Conservation (phyloP, 1,140 invertebrate genomes). For the Oryctes rhinoceros region DNA sequence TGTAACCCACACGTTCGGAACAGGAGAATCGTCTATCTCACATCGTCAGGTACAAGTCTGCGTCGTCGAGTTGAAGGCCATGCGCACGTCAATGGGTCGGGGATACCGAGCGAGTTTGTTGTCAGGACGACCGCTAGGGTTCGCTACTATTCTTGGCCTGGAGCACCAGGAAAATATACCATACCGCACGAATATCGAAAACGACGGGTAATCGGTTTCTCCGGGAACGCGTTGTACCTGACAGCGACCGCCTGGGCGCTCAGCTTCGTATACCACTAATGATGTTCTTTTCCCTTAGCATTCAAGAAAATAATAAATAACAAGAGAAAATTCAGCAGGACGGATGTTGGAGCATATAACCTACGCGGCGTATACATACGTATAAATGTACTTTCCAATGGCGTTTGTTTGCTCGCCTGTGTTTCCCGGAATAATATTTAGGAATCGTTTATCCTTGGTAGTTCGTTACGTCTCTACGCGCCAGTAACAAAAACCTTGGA, state of each 20-base stretch:
- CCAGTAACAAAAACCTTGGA: background rate
- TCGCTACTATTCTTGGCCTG: conserved; percentile 31
- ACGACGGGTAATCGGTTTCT: conserved; percentile 24
- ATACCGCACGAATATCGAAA: conserved; percentile 22
- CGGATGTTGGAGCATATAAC: background rate
- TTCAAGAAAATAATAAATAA: conserved; percentile 31
- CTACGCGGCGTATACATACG: background rate
- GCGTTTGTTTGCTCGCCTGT: background rate
- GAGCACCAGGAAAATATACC: conserved; percentile 33
- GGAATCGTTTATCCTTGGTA: background rate
- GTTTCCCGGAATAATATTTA: conserved; percentile 16
- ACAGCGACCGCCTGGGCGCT: background rate
- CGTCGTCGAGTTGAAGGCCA: conserved; percentile 30
- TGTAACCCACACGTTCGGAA: background rate
- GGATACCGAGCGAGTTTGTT: conserved; percentile 24
- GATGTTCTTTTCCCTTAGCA: background rate
- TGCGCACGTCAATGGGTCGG: conserved; percentile 20
- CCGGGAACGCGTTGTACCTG: background rate
- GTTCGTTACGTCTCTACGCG: background rate
- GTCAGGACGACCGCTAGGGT: conserved; percentile 34
- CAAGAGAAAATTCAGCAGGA: background rate
- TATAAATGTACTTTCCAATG: background rate
- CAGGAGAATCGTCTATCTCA: conserved; percentile 16
- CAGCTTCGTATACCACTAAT: background rate
- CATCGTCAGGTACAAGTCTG: conserved; percentile 16